Evolutionary conservation across 2,888 invertebrate genomes (phyloP).

Genomic region (Hoplodrina ambigua): DNA sequence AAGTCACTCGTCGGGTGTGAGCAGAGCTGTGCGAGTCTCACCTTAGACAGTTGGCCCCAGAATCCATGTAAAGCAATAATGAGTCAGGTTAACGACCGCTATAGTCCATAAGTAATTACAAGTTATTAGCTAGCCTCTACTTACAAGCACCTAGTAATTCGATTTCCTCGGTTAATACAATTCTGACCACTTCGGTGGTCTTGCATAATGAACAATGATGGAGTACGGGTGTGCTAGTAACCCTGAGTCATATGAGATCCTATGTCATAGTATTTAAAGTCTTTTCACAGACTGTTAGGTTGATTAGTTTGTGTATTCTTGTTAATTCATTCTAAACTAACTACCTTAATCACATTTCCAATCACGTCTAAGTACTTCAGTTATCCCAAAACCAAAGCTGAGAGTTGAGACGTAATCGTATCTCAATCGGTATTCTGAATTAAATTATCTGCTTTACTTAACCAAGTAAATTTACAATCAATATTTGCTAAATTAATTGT

Average conservation of each 20-base stretch:
- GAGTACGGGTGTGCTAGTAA: not conserved
- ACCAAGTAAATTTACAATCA: slow-evolving; percentile 26
- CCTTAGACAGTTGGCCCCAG: slow-evolving; percentile 27
- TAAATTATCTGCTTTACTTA: slow-evolving; percentile 22
- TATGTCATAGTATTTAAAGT: not conserved
- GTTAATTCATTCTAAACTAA: slow-evolving; percentile 1
- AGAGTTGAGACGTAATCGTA: slow-evolving; percentile 24
- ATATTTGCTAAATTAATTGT: slow-evolving; percentile 37
- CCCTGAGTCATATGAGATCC: slow-evolving; percentile 23
- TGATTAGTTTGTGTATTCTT: not conserved
- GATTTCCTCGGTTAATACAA: slow-evolving; percentile 37
- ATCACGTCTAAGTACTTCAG: not conserved
- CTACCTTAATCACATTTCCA: slow-evolving; percentile 22
- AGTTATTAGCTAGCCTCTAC: slow-evolving; percentile 47
- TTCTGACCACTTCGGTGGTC: slow-evolving; percentile 24
- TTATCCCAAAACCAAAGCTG: slow-evolving; percentile 25
- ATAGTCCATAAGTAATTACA: slow-evolving; percentile 41
- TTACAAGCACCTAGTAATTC: slow-evolving; percentile 39
- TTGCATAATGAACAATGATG: slow-evolving; percentile 13
- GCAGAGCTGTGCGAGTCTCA: slow-evolving; percentile 11
- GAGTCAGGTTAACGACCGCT: slow-evolving; percentile 36
- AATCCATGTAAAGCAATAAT: slow-evolving; percentile 50
- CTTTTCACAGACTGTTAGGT: not conserved
- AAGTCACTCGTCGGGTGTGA: slow-evolving; percentile 8
- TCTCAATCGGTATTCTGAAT: slow-evolving; percentile 32